Conservation (phyloP, 2,113 vertebrate genomes). For the Caloenas nicobarica region DNA sequence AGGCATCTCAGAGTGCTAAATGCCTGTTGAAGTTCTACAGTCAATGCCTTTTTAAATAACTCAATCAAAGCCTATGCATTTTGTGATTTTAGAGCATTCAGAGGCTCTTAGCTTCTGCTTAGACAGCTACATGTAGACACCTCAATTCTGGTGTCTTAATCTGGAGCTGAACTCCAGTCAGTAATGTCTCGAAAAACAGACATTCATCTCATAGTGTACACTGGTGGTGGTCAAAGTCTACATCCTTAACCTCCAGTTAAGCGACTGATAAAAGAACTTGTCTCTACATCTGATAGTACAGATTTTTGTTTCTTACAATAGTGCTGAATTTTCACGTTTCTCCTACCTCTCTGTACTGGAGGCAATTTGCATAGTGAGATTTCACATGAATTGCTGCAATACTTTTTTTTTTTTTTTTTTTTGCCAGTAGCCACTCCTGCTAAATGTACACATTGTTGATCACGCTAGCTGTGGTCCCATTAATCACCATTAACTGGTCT, state of each 20-base stretch:
- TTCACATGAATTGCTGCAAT: neutral
- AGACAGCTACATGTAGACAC: accelerated
- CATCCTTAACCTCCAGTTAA: neutral
- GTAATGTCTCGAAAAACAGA: neutral
- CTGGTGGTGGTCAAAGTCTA: neutral
- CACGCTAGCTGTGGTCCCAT: neutral
- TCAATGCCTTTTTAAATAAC: neutral
- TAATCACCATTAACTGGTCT: neutral
- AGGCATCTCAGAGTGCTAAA: neutral
- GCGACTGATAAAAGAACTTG: neutral
- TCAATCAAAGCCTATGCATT: neutral
- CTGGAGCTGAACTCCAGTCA: neutral
- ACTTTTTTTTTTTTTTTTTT: neutral
- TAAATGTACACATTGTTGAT: neutral
- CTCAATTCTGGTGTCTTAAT: neutral
- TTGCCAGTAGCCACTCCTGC: neutral
- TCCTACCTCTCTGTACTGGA: neutral
- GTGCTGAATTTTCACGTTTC: neutral
- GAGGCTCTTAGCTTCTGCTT: neutral
- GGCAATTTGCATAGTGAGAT: neutral
- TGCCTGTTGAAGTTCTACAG: neutral
- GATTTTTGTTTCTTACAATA: neutral
- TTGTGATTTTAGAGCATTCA: neutral
- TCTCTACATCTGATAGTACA: neutral
- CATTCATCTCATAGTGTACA: neutral